A percentile compares a stretch with the other conserved stretches of the same genome.
phyloP scores from a whole-genome alignment of 2,113 vertebrate species.

The Ivindomyrus marchei region DNA sequence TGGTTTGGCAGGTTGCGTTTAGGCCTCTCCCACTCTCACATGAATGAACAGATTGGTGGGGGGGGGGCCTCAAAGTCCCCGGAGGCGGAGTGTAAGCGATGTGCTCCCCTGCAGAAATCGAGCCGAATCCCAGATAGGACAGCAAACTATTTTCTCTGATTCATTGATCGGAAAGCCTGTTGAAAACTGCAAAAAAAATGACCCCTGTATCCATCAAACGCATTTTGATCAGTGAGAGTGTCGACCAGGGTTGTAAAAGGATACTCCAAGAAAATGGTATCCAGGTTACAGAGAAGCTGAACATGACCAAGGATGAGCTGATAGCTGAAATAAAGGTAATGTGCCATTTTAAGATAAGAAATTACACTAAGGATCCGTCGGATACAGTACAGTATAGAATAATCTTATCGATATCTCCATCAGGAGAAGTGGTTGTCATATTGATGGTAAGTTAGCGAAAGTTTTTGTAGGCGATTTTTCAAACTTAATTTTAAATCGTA shows the following conservation, averaged over 20 bases:
- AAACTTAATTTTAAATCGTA: not conserved
- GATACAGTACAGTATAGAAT: not conserved
- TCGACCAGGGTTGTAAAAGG: slow-evolving; percentile 78
- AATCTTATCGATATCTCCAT: not conserved
- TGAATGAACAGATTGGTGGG: not conserved
- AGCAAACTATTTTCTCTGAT: not conserved
- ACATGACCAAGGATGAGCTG: slow-evolving; percentile 76
- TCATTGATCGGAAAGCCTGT: slow-evolving; percentile 9
- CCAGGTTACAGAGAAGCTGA: slow-evolving; percentile 74
- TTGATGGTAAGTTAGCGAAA: not conserved
- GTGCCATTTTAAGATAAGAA: not conserved
- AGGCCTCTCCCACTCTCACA: not conserved
- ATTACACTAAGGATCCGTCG: not conserved
- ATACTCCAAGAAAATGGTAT: slow-evolving; percentile 81
- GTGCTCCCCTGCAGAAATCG: not conserved
- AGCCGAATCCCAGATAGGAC: not conserved
- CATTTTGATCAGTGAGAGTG: slow-evolving; percentile 83
- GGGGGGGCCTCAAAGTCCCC: not conserved
- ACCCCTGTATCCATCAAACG: slow-evolving; percentile 66
- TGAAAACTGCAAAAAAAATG: slow-evolving; percentile 53
- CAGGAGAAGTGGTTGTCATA: not conserved
- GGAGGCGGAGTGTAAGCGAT: not conserved
- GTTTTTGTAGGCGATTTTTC: not conserved
- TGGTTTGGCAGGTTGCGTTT: slow-evolving; percentile 6
- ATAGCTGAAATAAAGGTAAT: slow-evolving; percentile 78